Conservation (phyloP, 2,888 invertebrate species). For the Mimumesa dahlbomi region DNA sequence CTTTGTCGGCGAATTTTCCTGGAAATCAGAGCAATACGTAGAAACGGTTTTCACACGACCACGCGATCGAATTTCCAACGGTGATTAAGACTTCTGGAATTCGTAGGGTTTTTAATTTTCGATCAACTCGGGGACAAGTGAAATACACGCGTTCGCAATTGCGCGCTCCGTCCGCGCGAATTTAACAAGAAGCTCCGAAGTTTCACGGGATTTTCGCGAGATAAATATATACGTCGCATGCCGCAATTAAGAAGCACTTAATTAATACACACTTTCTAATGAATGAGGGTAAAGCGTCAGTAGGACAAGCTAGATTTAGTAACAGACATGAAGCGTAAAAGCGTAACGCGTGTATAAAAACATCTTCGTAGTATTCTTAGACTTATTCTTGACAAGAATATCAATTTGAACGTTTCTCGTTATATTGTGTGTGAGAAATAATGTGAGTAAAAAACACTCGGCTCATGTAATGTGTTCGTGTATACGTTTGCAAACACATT, state of each 20-base stretch:
- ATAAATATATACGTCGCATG: slow-evolving; percentile 51
- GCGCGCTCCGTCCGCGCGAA: slow-evolving; percentile 3
- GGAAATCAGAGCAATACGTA: too few species aligned
- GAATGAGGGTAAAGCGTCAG: slow-evolving; percentile 48
- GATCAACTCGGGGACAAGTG: neutral
- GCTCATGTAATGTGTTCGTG: too few species aligned
- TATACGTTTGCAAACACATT: too few species aligned
- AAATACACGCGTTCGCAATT: neutral
- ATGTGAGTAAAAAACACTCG: too few species aligned
- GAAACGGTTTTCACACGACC: too few species aligned
- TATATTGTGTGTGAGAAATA: too few species aligned
- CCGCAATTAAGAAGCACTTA: slow-evolving; percentile 67
- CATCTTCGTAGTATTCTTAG: slow-evolving; percentile 7
- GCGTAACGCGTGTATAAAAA: slow-evolving; percentile 6
- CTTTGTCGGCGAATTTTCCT: too few species aligned
- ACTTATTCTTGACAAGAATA: neutral
- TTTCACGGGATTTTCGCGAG: slow-evolving; percentile 17
- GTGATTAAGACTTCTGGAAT: slow-evolving; percentile 6
- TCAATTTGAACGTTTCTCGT: too few species aligned
- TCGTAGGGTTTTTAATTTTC: slow-evolving; percentile 5
- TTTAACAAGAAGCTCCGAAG: neutral
- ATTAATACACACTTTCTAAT: slow-evolving; percentile 59
- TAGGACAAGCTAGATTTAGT: slow-evolving; percentile 52
- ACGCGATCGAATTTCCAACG: too few species aligned
- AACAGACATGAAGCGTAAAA: slow-evolving; percentile 12